These are phyloP conservation scores for Eonycteris spelaea DNA, from an alignment of 2,113 vertebrate species.

Conservation along the genomic window DNA sequence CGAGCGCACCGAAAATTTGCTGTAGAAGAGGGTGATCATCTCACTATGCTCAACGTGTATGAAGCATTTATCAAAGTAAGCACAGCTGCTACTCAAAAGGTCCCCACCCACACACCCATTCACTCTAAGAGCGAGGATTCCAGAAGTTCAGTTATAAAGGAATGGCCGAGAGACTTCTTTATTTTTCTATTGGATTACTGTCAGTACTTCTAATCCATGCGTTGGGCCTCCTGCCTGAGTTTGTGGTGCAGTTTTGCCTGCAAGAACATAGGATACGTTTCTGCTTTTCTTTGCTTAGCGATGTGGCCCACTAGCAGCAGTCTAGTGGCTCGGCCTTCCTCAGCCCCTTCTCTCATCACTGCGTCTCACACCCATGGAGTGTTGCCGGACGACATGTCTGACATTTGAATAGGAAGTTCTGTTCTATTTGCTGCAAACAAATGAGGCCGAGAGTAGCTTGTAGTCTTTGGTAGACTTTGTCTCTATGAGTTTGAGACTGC, in stretches of 20 bases:
- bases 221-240: neutral
- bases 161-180: neutral
- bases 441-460: neutral
- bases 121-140: neutral
- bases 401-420: neutral
- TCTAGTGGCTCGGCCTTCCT: rapidly evolving
- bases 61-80: slow-evolving; percentile 98
- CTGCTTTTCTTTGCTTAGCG: neutral
- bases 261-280: neutral
- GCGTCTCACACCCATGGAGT: rapidly evolving
- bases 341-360: neutral
- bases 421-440: neutral
- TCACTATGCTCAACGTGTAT: slow-evolving; percentile 98
- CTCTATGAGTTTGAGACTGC: neutral
- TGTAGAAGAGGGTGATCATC: slow-evolving; percentile 97
- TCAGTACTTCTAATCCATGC: neutral
- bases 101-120: rapidly evolving
- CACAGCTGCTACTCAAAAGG: rapidly evolving
- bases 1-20: slow-evolving; percentile 96
- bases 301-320: rapidly evolving
- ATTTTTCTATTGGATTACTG: neutral
- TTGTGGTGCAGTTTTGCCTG: neutral
- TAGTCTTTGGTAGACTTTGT: neutral
- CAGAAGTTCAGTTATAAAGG: neutral
- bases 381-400: neutral